A percentile compares a stretch with the other conserved stretches of the same genome.
Conservation (phyloP, 2,888 invertebrate species). For the Gordius sp. region DNA sequence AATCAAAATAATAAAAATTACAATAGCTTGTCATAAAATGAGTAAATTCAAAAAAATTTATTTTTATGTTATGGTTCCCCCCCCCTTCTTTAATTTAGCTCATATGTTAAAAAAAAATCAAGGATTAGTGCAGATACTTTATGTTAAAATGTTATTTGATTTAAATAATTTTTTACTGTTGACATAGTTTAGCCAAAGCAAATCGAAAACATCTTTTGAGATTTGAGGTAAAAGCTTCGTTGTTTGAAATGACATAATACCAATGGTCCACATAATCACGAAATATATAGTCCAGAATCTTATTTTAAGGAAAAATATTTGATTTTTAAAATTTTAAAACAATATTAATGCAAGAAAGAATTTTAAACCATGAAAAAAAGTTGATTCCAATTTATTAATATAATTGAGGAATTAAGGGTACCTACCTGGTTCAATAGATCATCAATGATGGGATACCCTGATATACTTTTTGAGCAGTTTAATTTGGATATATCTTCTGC, state of each 20-base stretch:
- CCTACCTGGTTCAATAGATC: background rate
- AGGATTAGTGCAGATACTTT: too few relatives aligned
- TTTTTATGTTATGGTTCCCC: too few relatives aligned
- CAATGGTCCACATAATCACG: constrained; percentile 51
- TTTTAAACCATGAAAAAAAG: too few relatives aligned
- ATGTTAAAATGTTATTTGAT: background rate
- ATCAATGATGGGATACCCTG: background rate
- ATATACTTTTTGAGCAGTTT: background rate
- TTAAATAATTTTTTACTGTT: constrained; percentile 35
- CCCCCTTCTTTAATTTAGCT: too few relatives aligned
- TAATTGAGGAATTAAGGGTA: background rate
- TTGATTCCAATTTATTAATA: too few relatives aligned
- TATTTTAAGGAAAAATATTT: constrained; percentile 18
- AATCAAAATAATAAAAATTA: too few relatives aligned
- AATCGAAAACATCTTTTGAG: constrained; percentile 44
- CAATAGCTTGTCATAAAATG: too few relatives aligned
- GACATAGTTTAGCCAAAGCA: constrained; percentile 41
- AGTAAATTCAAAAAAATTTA: too few relatives aligned
- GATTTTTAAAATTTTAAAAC: too few relatives aligned
- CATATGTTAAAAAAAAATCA: too few relatives aligned
- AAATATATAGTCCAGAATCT: constrained; percentile 42
- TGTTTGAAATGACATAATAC: constrained; percentile 36
- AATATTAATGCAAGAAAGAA: too few relatives aligned
- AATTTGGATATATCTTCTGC: too few relatives aligned
- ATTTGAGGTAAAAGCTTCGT: constrained; percentile 46